Evolutionary conservation across 2,797 vertebrate genomes (phyloP), one percentile per base, ranked within the genome.

Genomic region (Anguilla obscura): DNA sequence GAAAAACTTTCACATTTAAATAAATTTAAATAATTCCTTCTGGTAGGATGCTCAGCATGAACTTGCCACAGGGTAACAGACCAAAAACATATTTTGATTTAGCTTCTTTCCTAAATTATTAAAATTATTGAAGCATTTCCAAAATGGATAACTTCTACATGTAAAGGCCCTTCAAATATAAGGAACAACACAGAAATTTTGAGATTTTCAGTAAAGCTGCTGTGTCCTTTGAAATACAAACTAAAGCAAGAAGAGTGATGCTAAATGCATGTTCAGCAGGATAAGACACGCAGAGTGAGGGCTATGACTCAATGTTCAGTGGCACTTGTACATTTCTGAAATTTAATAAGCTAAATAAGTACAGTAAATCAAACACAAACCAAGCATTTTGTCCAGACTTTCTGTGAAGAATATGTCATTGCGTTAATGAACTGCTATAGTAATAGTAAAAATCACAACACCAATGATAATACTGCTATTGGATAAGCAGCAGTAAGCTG

Each of bases 331-430:
- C 14, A 48, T 56, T 50, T 54, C 40, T 58, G 50, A 40, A 86
- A 86, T 50, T n/a, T 52, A 69, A 82, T 87, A 76, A 30, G 63
- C 33, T 88, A 95, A 95, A 94, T 88, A 95, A 95, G 93, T 91
- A 94, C 90, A 92, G 88, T 93, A 90, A 92, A 90, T 90, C 94
- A 89, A 88, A 92, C 94, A 94, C 96, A 96, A 95, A 96, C 95
- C 89, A 91, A 96, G 94, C 86, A 93, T 87, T 89, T 48, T 52
- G 66, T 83, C 48, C 27, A 82, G 36, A 84, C 50, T 45, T 40
- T 85, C 84, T 85, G 84, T 27, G 85, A 45, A 87, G 87, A 89
- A 82, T 52, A 88, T 40, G 45, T 71, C 16, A 63, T 48, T 58
- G 54, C 85, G 79, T 85, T 52, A 54, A 45, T 66, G 33, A 56